phyloP scores from a whole-genome alignment of 64 coral and sea anemone species.

The Porites australiensis region DNA sequence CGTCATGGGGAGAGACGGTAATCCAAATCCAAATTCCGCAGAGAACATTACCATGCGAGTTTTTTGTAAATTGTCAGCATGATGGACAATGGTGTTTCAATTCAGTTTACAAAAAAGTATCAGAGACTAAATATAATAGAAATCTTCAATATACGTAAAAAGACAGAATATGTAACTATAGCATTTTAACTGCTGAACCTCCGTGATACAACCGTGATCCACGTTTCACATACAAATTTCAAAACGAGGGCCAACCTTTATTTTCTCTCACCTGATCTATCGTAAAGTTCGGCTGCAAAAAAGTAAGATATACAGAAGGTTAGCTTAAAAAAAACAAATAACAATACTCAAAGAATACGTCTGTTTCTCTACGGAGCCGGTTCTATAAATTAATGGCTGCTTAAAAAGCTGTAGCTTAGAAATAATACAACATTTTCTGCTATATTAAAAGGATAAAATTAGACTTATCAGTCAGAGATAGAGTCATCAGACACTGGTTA shows the following conservation, averaged over 20 bases:
- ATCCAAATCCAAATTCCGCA: too few species aligned
- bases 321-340: not conserved
- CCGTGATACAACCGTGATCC: not conserved
- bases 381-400: slow-evolving; percentile 5
- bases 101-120: too few species aligned
- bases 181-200: not conserved
- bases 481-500: not conserved
- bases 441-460: not conserved
- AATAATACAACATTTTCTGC: not conserved
- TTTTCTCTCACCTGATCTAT: slow-evolving; percentile 92
- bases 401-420: not conserved
- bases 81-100: too few species aligned
- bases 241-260: not conserved
- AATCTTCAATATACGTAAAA: too few species aligned
- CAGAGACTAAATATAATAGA: too few species aligned
- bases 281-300: slow-evolving; percentile 93
- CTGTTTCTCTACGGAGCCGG: not conserved
- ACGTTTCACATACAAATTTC: not conserved
- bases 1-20: too few species aligned
- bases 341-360: not conserved
- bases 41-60: too few species aligned
- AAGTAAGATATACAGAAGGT: slow-evolving; percentile 25
- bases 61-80: too few species aligned
- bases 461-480: not conserved
- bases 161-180: not conserved